Percentiles rank a stretch among this genome's conserved stretches.
phyloP scores from a whole-genome alignment of 2,888 invertebrate species.

The Spisula subtruncata region DNA sequence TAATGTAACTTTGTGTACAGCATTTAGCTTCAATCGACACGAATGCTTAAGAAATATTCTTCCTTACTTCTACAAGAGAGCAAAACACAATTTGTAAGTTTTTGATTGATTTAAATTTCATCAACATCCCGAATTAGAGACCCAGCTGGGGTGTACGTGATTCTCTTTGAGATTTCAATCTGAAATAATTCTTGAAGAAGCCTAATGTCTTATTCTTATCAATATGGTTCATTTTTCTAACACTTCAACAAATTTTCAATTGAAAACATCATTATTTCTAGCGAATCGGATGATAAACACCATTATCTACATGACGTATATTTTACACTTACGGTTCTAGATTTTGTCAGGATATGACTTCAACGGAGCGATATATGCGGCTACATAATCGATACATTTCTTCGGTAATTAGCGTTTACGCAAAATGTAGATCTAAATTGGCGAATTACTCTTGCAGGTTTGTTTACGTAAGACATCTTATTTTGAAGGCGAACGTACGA shows the following conservation, averaged over 20 bases:
- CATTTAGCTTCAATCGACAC: too few relatives aligned
- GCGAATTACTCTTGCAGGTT: background rate
- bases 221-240: background rate
- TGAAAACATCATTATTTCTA: background rate
- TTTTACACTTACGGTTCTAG: background rate
- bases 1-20: too few relatives aligned
- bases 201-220: background rate
- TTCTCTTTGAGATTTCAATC: background rate
- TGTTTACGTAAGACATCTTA: background rate
- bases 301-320: background rate
- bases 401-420: background rate
- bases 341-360: background rate
- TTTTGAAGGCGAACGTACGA: background rate
- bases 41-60: too few relatives aligned
- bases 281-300: background rate
- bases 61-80: too few relatives aligned
- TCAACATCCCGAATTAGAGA: background rate
- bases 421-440: background rate
- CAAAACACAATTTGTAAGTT: too few relatives aligned
- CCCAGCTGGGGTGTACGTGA: background rate
- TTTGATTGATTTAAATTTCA: too few relatives aligned
- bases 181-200: background rate
- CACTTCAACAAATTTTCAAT: conserved; percentile 20
- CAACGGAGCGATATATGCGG: background rate
- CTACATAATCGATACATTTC: background rate